Percentiles rank a stretch among this genome's conserved stretches.
Evolutionary conservation across 2,888 invertebrate genomes (phyloP).

Genomic region (Protophormia terraenovae): DNA sequence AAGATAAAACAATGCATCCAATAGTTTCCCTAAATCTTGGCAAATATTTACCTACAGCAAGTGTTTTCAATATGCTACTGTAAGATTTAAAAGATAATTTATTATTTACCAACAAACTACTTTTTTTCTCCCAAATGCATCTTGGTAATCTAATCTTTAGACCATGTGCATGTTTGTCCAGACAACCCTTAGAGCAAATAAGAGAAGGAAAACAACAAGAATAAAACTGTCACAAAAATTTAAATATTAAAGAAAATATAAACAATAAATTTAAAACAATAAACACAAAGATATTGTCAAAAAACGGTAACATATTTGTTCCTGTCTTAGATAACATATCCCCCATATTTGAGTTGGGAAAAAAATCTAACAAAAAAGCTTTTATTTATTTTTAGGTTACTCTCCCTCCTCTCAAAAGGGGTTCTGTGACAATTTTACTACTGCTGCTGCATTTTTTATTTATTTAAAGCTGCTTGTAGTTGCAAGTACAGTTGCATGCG

Average conservation of each 20-base stretch:
- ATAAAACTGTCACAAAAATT: conserved; percentile 45
- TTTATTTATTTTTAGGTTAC: neutral
- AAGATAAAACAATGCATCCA: neutral
- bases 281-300: conserved; percentile 6
- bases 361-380: conserved; percentile 29
- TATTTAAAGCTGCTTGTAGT: neutral
- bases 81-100: conserved; percentile 40
- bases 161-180: conserved; percentile 1
- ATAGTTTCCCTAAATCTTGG: neutral
- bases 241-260: conserved; percentile 20
- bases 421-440: neutral
- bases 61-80: conserved; percentile 63
- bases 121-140: neutral
- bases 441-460: too few species aligned
- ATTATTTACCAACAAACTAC: conserved; percentile 8
- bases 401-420: conserved; percentile 11
- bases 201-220: neutral
- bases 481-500: conserved; percentile 33
- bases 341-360: neutral
- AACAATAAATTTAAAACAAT: conserved; percentile 39
- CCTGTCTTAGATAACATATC: conserved; percentile 43
- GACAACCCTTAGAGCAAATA: neutral
- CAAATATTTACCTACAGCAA: conserved; percentile 58
- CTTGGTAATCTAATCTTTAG: conserved; percentile 42
- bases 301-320: conserved; percentile 55